phyloP scores from a whole-genome alignment of 2,888 invertebrate genomes.

The Steinernema carpocapsae region DNA sequence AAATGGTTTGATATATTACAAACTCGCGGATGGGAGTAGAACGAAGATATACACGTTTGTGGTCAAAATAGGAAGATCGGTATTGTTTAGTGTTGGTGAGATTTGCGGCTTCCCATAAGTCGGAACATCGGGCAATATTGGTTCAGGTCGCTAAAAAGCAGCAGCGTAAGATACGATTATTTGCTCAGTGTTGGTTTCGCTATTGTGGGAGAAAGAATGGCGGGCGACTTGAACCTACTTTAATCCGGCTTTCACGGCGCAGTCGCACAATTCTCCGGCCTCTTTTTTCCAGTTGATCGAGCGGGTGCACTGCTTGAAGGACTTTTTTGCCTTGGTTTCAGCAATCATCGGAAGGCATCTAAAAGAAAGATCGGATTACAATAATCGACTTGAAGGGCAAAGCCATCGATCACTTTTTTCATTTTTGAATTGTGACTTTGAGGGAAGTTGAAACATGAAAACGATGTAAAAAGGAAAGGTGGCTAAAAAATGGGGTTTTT shows the following conservation, averaged over 20 bases:
- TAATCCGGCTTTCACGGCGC: constrained; percentile 60
- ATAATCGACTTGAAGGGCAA: not conserved
- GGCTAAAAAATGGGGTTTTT: too few relatives aligned
- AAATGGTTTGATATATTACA: not conserved
- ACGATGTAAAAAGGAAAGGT: too few relatives aligned
- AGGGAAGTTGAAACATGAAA: too few relatives aligned
- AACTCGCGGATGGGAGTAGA: not conserved
- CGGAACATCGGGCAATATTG: constrained; percentile 20
- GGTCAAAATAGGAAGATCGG: not conserved
- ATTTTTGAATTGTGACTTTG: too few relatives aligned
- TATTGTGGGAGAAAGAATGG: not conserved
- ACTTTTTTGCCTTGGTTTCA: constrained; percentile 50
- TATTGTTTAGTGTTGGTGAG: not conserved
- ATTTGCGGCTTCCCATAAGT: constrained; percentile 5
- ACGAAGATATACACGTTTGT: not conserved
- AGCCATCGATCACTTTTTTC: not conserved
- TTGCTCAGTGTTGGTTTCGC: not conserved
- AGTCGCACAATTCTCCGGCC: constrained; percentile 59
- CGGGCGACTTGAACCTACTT: constrained; percentile 45
- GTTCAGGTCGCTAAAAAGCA: not conserved
- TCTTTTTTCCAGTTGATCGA: constrained; percentile 58
- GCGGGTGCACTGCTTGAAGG: constrained; percentile 56
- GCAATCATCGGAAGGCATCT: constrained; percentile 61
- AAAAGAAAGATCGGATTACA: constrained; percentile 26
- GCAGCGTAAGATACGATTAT: not conserved